Evolutionary conservation across 2,797 vertebrate genomes (phyloP), one percentile per base, ranked within the genome.

Genomic region (Simalia tracyae): DNA sequence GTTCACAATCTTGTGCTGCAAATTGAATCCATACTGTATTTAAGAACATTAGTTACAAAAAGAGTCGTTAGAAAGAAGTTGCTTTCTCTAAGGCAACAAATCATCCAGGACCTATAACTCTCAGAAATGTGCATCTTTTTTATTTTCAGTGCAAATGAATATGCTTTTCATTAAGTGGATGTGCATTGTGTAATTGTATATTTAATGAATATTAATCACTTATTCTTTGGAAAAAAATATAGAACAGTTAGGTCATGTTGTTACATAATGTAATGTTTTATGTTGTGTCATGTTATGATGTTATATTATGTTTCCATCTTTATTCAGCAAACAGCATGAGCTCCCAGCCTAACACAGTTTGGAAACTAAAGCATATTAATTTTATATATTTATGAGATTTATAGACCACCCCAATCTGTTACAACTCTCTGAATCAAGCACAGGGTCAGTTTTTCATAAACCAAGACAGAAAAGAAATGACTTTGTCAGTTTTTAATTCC

Each of bases 81-180:
- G 84, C 50, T 5, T 89, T 88, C 86, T 2, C 24, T 91, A 63
- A 66, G 93, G 91, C 50, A 86, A 2, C 87, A 68, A 28, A 61
- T 94, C 36, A 17, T 0, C 0, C 2, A 64, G 0, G 31, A 24
- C 5, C 84, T 84, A 59, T 0, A 36, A 22, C 4, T 87, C 26
- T 84, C 4, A 84, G 92, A 3, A 84, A 1, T 26, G 85, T 90
- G 50, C 36, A 11, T 50, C 63, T 93, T 87, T 95, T 89, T 28
- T 76, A 28, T 92, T 95, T 94, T 84, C 19, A 42, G 5, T 56
- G 61, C 87, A 94, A 95, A 94, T 93, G 0, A 91, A 1, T 84
- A 28, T 4, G 0, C 84, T 84, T 94, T 94, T 6, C 7, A 72
- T 12, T 4, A 89, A 31, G 89, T 86, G 91, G 94, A 63, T 10